These are phyloP conservation scores for Murina feae DNA, from an alignment of 2,113 vertebrate genomes.

Conservation along the genomic window DNA sequence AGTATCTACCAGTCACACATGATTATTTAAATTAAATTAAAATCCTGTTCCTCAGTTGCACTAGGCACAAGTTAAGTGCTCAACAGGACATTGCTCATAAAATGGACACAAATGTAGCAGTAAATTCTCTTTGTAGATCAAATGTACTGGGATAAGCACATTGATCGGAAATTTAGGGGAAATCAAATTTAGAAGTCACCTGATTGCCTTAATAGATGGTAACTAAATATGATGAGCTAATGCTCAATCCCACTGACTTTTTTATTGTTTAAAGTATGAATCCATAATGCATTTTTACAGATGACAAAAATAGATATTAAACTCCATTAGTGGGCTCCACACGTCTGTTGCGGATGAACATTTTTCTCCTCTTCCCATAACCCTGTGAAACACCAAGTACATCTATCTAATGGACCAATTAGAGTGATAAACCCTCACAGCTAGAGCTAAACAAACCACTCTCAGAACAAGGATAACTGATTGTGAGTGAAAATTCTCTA, in stretches of 20 bases:
- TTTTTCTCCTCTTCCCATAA: conserved; percentile 42
- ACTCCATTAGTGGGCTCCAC: conserved; percentile 70
- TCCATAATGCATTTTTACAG: conserved; percentile 62
- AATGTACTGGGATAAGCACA: conserved; percentile 8
- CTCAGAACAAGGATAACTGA: background rate
- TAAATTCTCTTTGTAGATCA: conserved; percentile 21
- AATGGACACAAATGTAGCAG: background rate
- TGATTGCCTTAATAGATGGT: conserved; percentile 42
- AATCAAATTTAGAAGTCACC: conserved; percentile 62
- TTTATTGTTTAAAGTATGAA: conserved; percentile 58
- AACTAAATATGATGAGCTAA: conserved; percentile 58
- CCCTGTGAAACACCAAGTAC: conserved; percentile 12
- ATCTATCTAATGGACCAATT: conserved; percentile 69
- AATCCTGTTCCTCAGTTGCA: too few species aligned
- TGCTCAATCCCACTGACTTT: conserved; percentile 40
- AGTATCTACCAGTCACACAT: too few species aligned
- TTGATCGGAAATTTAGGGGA: conserved; percentile 27
- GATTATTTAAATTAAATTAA: too few species aligned
- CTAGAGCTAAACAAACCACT: background rate
- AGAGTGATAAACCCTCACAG: conserved; percentile 21
- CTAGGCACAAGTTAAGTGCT: background rate
- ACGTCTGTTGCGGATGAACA: conserved; percentile 40
- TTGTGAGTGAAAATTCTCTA: background rate
- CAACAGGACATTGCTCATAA: conserved; percentile 21
- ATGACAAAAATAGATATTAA: conserved; percentile 64